Base-by-base conservation (phyloP, 2,113 vertebrate species). In the Tachysurus vachellii region DNA sequence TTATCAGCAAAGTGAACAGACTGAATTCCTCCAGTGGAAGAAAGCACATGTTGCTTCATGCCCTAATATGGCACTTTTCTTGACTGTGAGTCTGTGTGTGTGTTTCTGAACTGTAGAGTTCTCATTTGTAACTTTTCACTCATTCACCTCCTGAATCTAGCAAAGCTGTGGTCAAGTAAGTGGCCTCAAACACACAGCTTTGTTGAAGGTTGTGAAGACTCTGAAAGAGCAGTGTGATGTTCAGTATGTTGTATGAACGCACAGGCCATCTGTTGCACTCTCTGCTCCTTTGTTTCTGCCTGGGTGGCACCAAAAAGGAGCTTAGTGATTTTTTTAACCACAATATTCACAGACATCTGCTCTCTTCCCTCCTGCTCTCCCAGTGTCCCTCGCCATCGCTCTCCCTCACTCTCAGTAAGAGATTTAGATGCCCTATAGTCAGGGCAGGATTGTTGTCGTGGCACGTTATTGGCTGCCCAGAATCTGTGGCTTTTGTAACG, bases 51-150 rank as follows among this genome's bases (percentile, higher is more conserved):
- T 82, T 89, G 80, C 50, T 83, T 91, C 57, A 57, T 79, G 62
- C 91, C 93, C 93, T 93, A 93, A 94, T 92, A 94, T 88, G 92
- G 93, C 2, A 76, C 86, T 86, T 54, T 11, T 88, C 87, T 90
- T 86, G 85, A 88, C 57, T 47, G 86, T 81, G 28, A 2, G 16
- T 75, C 12, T 42, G 28, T 26, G 42, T 13, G 28, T n/a, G 53
- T 82, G 26, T 11, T 28, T 42, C 12, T 76, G 28, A 66, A 66
- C 14, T 0, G 19, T 59, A 26, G 13, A 82, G 62, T 66, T 87
- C 44, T 42, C 31, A 47, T 68, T 89, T 88, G 83, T 88, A 59
- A 62, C 31, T 31, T 28, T 85, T 19, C 44, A 47, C 68, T 64
- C 8, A 26, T 76, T 68, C 57, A 86, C 82, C 17, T 26, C 83